Base-by-base conservation (phyloP, 53 echinoderm and acorn worm genomes). In the Temnopleurus reevesii region DNA sequence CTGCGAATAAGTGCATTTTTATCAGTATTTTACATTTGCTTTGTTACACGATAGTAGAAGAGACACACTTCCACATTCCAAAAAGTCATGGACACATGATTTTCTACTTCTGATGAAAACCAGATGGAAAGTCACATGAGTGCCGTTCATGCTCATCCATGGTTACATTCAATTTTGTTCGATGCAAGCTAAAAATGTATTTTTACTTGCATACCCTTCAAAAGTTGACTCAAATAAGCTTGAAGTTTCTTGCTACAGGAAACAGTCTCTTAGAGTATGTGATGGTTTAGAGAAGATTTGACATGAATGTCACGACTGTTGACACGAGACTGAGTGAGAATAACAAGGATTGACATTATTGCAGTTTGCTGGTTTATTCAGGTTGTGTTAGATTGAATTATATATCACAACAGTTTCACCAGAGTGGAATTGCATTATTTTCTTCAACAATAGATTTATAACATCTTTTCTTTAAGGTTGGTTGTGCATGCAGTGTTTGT, bases 31-130 rank as follows among this genome's bases (percentile, higher is more conserved):
- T 41, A 71, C 19, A 38, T 38, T 71, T 38, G 41, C 71, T 71
- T 38, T n/a, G 30, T 15, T 33, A 63, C 34, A n/a, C n/a, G n/a
- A n/a, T n/a, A n/a, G n/a, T n/a, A 33, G 63, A 12, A 36, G 8
- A 10, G 10, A 71, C 1, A 71, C 2, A n/a, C 41, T 71, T 38
- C 38, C 41, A 41, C 41, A 41, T 41, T 79, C 46, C 49, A 26
- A 47, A 30, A 79, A 79, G 26, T 79, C 51, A 79, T 79, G 23
- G 46, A 79, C 79, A 47, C 79, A 79, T 79, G 79, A 49, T 79
- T 19, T 71, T 43, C n/a, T 38, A 2, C 71, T 41, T 23, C 21
- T n/a, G 23, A 71, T 41, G 41, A 71, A 71, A 71, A 71, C 71
- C 71, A 71, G 71, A 71, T 71, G 71, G n/a, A 71, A 63, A 38